Conservation (phyloP, 2,113 vertebrate species). For the Xiphophorus couchianus region DNA sequence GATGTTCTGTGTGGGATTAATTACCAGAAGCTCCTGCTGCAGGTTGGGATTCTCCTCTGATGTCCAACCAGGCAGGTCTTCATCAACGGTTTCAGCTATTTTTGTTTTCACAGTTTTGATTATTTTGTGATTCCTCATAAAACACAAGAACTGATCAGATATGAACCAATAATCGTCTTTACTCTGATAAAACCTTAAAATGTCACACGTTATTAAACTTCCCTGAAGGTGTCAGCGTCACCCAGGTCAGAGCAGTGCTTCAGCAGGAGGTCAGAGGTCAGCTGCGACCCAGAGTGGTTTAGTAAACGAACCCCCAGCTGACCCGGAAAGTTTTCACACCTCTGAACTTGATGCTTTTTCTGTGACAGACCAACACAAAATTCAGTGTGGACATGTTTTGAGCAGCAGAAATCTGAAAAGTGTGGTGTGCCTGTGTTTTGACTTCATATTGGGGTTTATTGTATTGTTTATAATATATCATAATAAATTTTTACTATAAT, state of each 20-base stretch:
- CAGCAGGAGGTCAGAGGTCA: too few relatives aligned
- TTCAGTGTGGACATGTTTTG: too few relatives aligned
- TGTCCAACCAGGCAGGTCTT: background rate
- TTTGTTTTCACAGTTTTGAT: constrained; percentile 4
- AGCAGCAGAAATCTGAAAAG: background rate
- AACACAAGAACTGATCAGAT: background rate
- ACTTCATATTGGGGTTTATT: too few relatives aligned
- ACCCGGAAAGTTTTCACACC: background rate
- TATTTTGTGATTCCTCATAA: background rate
- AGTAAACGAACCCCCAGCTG: background rate
- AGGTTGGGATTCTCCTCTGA: background rate
- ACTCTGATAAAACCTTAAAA: too few relatives aligned
- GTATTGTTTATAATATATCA: too few relatives aligned
- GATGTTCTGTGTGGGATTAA: constrained; percentile 11
- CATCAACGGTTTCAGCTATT: background rate
- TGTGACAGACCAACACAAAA: background rate
- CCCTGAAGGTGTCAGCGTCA: background rate
- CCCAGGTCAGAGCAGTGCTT: too few relatives aligned
- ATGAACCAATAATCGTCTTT: background rate
- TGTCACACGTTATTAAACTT: background rate
- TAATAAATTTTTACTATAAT: too few relatives aligned
- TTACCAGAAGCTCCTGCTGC: background rate
- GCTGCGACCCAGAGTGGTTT: too few relatives aligned
- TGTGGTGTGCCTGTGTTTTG: background rate
- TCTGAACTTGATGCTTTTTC: background rate